Evolutionary conservation across 1,140 invertebrate species (phyloP).

Genomic region (Diabrotica virgifera): DNA sequence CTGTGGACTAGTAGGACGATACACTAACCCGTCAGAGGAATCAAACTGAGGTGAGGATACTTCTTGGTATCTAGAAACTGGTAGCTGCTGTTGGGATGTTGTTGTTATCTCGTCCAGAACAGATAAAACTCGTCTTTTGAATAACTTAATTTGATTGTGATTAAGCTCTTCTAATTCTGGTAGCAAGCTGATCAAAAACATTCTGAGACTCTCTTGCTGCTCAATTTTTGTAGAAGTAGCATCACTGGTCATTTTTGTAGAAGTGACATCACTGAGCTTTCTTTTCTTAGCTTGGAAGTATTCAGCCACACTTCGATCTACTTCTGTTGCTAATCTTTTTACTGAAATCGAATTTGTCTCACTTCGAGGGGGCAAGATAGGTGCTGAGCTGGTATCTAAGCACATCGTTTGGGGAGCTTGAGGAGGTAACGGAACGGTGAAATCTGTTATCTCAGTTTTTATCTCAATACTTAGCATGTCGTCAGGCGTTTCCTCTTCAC

Average conservation of each 20-base stretch:
- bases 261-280: constrained; percentile 16
- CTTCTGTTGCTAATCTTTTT: constrained; percentile 25
- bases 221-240: constrained; percentile 24
- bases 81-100: constrained; percentile 16
- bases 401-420: background rate
- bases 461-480: too few species aligned
- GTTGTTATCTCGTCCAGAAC: constrained; percentile 37
- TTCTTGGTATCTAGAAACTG: background rate
- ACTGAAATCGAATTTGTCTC: constrained; percentile 17
- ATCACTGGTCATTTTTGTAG: constrained; percentile 19
- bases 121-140: constrained; percentile 29
- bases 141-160: constrained; percentile 35
- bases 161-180: constrained; percentile 36
- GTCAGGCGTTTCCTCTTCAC: constrained; percentile 16
- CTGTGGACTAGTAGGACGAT: too few species aligned
- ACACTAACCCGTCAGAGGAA: too few species aligned
- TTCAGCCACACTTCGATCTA: constrained; percentile 32
- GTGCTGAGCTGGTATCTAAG: background rate
- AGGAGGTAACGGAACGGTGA: constrained; percentile 6
- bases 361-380: background rate
- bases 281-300: constrained; percentile 37
- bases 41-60: constrained; percentile 7
- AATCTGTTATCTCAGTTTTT: constrained; percentile 8
- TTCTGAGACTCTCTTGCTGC: constrained; percentile 31
- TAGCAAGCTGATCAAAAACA: constrained; percentile 37